These are phyloP conservation scores for Drosophila lacertosa DNA, from an alignment of 1,140 invertebrate genomes.

Conservation along the genomic window DNA sequence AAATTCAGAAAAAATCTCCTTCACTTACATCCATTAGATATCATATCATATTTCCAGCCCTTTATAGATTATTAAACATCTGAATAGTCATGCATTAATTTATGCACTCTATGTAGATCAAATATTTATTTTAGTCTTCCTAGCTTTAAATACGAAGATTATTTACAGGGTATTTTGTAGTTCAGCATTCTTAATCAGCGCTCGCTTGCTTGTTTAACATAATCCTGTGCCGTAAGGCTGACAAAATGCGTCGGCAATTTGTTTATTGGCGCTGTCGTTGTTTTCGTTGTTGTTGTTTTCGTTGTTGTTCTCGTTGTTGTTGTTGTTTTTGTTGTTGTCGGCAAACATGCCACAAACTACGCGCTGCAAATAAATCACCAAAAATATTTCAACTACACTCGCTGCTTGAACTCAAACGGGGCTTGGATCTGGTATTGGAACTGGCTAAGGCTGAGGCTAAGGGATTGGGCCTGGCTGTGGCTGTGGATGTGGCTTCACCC, in stretches of 20 bases:
- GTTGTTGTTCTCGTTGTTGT: constrained; percentile 63
- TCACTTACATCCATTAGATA: no score
- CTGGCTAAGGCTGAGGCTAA: not conserved
- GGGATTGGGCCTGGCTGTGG: constrained; percentile 8
- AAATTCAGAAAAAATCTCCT: no score
- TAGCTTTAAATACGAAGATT: no score
- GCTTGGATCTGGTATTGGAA: not conserved
- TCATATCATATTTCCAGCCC: no score
- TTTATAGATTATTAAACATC: no score
- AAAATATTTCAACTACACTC: constrained; percentile 81
- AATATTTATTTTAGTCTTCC: no score
- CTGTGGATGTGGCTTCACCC: constrained; percentile 44
- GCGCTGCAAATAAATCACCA: constrained; percentile 80
- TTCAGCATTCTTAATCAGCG: not conserved
- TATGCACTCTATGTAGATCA: no score
- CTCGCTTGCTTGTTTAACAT: constrained; percentile 68
- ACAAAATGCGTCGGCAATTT: constrained; percentile 82
- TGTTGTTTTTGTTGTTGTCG: constrained; percentile 60
- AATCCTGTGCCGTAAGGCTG: constrained; percentile 71
- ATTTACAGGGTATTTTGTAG: not conserved
- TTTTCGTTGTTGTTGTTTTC: constrained; percentile 50
- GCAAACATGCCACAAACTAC: constrained; percentile 81
- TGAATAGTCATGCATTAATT: no score
- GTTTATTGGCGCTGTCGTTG: constrained; percentile 73
- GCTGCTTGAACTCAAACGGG: constrained; percentile 39